Percentiles rank a stretch among this genome's conserved stretches.
Conservation (phyloP, 2,113 vertebrate genomes). For the Mixornis gularis region DNA sequence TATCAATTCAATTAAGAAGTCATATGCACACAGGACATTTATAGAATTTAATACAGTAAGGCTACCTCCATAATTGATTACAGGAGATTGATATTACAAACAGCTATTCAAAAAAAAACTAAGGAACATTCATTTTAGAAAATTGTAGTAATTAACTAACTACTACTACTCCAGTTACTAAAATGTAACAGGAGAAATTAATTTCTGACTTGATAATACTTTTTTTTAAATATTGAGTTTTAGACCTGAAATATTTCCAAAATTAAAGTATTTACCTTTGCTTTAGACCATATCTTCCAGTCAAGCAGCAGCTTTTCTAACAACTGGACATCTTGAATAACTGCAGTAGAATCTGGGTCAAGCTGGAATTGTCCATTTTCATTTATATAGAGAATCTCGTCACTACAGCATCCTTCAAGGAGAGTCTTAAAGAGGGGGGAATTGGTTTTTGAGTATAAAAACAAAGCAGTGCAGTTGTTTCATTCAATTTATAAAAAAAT, state of each 20-base stretch:
- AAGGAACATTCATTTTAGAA: not conserved
- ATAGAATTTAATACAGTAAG: not conserved
- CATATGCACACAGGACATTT: not conserved
- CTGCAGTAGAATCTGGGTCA: slow-evolving; percentile 79
- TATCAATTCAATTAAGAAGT: not conserved
- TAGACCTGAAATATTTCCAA: not conserved
- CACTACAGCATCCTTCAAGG: slow-evolving; percentile 89
- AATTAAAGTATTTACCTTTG: slow-evolving; percentile 70
- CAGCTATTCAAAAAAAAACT: not conserved
- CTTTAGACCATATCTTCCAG: slow-evolving; percentile 97
- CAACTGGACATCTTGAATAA: slow-evolving; percentile 88
- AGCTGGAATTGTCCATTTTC: slow-evolving; percentile 83
- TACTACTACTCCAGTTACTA: not conserved
- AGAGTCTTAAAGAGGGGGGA: slow-evolving; percentile 74
- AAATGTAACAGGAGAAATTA: not conserved
- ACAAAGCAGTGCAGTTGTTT: not conserved
- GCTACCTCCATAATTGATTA: not conserved
- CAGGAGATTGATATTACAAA: not conserved
- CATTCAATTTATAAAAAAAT: not conserved
- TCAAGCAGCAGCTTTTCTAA: slow-evolving; percentile 89
- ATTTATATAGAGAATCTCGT: slow-evolving; percentile 76
- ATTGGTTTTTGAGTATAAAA: not conserved
- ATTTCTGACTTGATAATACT: not conserved
- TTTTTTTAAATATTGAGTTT: not conserved
- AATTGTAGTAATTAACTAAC: not conserved